Base-by-base conservation (phyloP, 1,140 invertebrate species). In the Cardiocondyla obscurior region DNA sequence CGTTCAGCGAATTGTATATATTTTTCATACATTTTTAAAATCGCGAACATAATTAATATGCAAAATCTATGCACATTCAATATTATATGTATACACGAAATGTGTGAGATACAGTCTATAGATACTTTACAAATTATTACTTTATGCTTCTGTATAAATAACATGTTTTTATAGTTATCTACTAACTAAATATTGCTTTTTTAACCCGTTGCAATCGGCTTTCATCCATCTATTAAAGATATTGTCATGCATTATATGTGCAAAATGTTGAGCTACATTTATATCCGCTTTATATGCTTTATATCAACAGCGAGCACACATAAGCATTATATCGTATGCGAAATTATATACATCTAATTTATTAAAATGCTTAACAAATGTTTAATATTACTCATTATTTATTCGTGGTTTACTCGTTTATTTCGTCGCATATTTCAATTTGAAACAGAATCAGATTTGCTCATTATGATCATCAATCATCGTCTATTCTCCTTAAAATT, bases 281-380 rank as follows among this genome's bases (percentile, higher is more conserved):
- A n/a, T n/a, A n/a, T n/a, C n/a, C n/a, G n/a, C 46, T 86, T 60
- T 39, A 33, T 76, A 14, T 60, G 72, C 73, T 86, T 79, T 30
- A 60, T 16, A 25, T 55, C 86, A 86, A 86, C 33, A 46, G 25
- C 0, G 28, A 76, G 58, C 62, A 62, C 62, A 62, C 58, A 74
- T 33, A 14, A 73, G 16, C 28, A 25, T 39, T 81, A 60, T 76
- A 51, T 51, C n/a, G 44, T 33, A 74, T 39, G 14, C 46, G 10
- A 8, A 57, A 16, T 53, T 12, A 36, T 12, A 44, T 49, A 81
- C 19, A 44, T 70, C 3, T 65, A 30, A 8, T 64, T 16, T 49
- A 1, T 16, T 16, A 12, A 53, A 42, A 53, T 51, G 42, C 36
- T 25, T 49, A 55, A 7, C 8, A 57, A 57, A 57, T 30, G 12